These are phyloP conservation scores for Cheilosia variabilis DNA, from an alignment of 2,888 invertebrate species.

Conservation along the genomic window DNA sequence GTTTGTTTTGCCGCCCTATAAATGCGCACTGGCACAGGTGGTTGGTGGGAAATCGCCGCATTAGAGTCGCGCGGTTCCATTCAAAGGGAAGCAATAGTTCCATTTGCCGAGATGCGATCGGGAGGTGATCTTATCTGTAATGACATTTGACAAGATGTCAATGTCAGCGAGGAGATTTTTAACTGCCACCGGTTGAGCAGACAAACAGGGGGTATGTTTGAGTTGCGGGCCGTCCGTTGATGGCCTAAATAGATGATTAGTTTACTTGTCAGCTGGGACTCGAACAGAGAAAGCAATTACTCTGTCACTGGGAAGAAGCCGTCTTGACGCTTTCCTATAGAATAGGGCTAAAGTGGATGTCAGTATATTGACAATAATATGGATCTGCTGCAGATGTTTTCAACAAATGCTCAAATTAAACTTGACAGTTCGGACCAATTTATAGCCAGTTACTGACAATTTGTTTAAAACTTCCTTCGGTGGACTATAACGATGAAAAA, in stretches of 20 bases:
- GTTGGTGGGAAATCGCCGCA: constrained; percentile 32
- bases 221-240: not conserved
- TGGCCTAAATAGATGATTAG: constrained; percentile 11
- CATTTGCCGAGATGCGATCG: constrained; percentile 5
- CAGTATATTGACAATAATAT: not conserved
- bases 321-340: not conserved
- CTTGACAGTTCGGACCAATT: too few relatives aligned
- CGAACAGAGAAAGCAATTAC: constrained; percentile 29
- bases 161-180: constrained; percentile 28
- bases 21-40: not conserved
- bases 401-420: too few relatives aligned
- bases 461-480: too few relatives aligned
- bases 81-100: constrained; percentile 52
- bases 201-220: not conserved
- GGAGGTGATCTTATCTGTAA: constrained; percentile 41
- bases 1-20: constrained; percentile 48
- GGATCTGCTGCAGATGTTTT: too few relatives aligned
- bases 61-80: constrained; percentile 26
- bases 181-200: constrained; percentile 34
- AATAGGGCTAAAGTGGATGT: not conserved
- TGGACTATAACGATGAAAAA: too few relatives aligned
- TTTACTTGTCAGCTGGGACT: constrained; percentile 21
- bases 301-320: constrained; percentile 19
- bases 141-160: constrained; percentile 68
- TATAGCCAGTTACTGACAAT: too few relatives aligned